Evolutionary conservation across 2,797 vertebrate species (phyloP), one percentile per base, ranked within the genome.

Genomic region (Sebastes umbrosus): DNA sequence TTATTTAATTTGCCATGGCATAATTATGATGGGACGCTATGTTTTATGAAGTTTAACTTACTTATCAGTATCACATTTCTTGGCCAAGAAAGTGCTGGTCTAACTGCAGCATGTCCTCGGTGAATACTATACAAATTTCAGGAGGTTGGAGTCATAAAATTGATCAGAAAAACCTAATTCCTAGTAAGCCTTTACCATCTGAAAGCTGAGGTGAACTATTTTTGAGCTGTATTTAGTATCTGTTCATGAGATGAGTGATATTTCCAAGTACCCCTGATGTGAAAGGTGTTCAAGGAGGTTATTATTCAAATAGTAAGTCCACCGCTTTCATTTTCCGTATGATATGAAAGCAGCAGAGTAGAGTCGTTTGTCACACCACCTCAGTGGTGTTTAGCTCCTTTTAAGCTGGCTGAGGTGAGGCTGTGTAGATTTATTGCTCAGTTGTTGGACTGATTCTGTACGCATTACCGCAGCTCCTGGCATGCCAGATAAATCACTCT

Each of bases 401-500:
- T 84, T 78, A 73, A 69, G 72, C 65, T 9, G 77, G 62, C 74
- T 83, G 77, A 85, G 67, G 90, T 79, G 67, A 36, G 64, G 36
- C 46, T 29, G 39, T 64, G 76, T 25, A 84, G 92, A 94, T 94
- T 93, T 94, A 94, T 84, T 72, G 76, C 90, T 78, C 82, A 32
- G 83, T 79, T 81, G 84, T 88, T 83, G 83, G 71, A 84, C 90
- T 80, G 90, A 88, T 90, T 93, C 83, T 85, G 83, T 80, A 79
- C 84, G 31, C 85, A 88, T 92, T 87, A 91, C 83, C 8, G 82
- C 62, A 3, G 67, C 91, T 88, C 80, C 66, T 54, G 84, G 69
- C 84, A 70, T 6, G 79, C 82, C 87, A 74, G 83, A 93, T 93
- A 93, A 94, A 94, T 95, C 93, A 93, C 83, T 57, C 73, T 27